A percentile compares a stretch with the other conserved stretches of the same genome.
phyloP scores from a whole-genome alignment of 2,797 vertebrate genomes.

The Atherinosoma microstoma region DNA sequence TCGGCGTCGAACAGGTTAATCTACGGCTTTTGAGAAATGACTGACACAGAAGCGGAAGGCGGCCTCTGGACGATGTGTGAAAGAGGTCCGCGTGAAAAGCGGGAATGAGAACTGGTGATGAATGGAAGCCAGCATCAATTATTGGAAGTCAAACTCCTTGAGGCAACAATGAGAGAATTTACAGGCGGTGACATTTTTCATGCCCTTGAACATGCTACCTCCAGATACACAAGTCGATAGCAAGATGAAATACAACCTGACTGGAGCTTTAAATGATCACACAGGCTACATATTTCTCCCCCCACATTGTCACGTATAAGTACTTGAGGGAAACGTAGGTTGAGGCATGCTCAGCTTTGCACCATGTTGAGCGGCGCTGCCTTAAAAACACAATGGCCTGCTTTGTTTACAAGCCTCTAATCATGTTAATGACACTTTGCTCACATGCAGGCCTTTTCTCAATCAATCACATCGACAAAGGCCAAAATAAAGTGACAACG shows the following conservation, averaged over 20 bases:
- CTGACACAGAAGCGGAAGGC: slow-evolving; percentile 34
- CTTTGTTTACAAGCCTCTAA: slow-evolving; percentile 61
- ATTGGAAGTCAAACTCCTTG: slow-evolving; percentile 68
- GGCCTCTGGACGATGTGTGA: slow-evolving; percentile 41
- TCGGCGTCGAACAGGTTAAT: slow-evolving; percentile 41
- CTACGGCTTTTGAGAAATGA: slow-evolving; percentile 29
- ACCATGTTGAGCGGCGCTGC: neutral
- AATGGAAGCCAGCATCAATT: slow-evolving; percentile 66
- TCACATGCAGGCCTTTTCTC: slow-evolving; percentile 27
- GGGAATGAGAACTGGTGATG: slow-evolving; percentile 38
- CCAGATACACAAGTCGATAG: slow-evolving; percentile 59
- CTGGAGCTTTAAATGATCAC: slow-evolving; percentile 58
- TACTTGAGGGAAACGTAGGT: slow-evolving; percentile 46
- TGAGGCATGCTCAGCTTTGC: slow-evolving; percentile 39
- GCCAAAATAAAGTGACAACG: slow-evolving; percentile 33
- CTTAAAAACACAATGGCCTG: slow-evolving; percentile 14
- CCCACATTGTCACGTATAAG: slow-evolving; percentile 46
- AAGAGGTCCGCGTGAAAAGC: slow-evolving; percentile 22
- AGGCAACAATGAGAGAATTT: slow-evolving; percentile 74
- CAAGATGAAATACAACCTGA: slow-evolving; percentile 65
- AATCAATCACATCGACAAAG: slow-evolving; percentile 53
- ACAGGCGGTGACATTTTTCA: slow-evolving; percentile 64
- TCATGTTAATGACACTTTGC: slow-evolving; percentile 47
- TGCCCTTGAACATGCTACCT: slow-evolving; percentile 64
- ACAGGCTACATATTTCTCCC: slow-evolving; percentile 49